Conservation (phyloP, 2,888 invertebrate species). For the Meliscaeva auricollis region DNA sequence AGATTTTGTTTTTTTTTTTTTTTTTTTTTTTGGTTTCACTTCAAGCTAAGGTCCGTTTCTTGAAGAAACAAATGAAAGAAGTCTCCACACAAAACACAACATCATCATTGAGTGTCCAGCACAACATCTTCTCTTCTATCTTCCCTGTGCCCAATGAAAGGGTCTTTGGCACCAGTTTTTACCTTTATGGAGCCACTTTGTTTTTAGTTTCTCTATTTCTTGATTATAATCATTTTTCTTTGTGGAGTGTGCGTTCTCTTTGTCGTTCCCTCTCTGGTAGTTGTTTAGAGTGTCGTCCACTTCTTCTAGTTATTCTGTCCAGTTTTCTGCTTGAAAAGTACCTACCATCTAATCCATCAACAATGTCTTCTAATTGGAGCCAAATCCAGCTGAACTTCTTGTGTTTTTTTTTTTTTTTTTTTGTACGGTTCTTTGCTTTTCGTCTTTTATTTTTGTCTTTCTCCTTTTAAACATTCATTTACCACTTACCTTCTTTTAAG, state of each 20-base stretch:
- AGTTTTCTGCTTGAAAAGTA: slow-evolving; percentile 15
- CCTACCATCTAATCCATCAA: slow-evolving; percentile 44
- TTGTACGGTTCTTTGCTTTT: not conserved
- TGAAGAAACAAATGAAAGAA: slow-evolving; percentile 13
- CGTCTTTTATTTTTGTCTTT: slow-evolving; percentile 20
- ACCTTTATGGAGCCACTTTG: slow-evolving; percentile 52
- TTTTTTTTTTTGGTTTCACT: too few species aligned
- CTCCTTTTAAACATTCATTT: slow-evolving; percentile 31
- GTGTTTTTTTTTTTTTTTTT: not conserved
- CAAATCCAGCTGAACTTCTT: slow-evolving; percentile 46
- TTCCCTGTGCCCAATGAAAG: slow-evolving; percentile 7
- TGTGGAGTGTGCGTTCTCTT: not conserved
- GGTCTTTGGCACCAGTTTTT: slow-evolving; percentile 67
- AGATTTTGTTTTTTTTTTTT: not conserved
- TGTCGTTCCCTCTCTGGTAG: not conserved
- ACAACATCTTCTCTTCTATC: not conserved
- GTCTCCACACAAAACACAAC: not conserved
- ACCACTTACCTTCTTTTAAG: slow-evolving; percentile 4
- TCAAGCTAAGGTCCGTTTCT: too few species aligned
- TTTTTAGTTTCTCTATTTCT: slow-evolving; percentile 34
- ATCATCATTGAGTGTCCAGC: slow-evolving; percentile 44
- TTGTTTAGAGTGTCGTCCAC: not conserved
- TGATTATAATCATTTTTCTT: slow-evolving; percentile 45
- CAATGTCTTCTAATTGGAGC: slow-evolving; percentile 50
- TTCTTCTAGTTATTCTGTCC: slow-evolving; percentile 19